These are phyloP conservation scores for Scytalopus superciliaris DNA, from an alignment of 2,113 vertebrate species.

Conservation along the genomic window DNA sequence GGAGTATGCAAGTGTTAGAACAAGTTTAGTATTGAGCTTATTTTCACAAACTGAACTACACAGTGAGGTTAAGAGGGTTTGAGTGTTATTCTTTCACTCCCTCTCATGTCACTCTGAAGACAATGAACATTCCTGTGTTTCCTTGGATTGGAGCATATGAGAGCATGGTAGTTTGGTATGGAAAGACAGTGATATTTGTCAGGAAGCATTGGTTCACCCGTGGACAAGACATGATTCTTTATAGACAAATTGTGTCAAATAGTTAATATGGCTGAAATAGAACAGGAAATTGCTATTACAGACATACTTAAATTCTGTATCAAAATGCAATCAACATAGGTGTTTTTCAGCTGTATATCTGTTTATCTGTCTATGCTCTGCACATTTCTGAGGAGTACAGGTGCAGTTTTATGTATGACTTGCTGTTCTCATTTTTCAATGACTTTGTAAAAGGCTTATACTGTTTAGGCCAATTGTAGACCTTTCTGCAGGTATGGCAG, in stretches of 20 bases:
- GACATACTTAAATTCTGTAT: neutral
- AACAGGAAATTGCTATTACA: neutral
- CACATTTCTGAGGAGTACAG: neutral
- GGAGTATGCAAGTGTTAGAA: neutral
- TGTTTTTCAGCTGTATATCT: neutral
- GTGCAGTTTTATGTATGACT: neutral
- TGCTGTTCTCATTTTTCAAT: neutral
- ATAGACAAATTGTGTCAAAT: neutral
- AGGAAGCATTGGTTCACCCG: neutral
- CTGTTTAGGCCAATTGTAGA: neutral
- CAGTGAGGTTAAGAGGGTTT: neutral
- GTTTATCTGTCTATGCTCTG: neutral
- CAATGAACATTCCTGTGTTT: neutral
- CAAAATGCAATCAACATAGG: neutral
- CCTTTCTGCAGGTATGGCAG: neutral
- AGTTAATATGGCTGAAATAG: neutral
- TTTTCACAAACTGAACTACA: neutral
- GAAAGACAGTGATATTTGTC: neutral
- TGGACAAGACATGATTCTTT: neutral
- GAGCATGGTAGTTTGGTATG: too few relatives aligned
- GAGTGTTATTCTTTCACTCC: neutral
- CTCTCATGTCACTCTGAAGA: neutral
- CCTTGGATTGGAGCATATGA: neutral
- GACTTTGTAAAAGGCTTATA: neutral
- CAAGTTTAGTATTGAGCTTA: neutral